Evolutionary conservation across 2,797 vertebrate species (phyloP).

Genomic region (Natrix natrix): DNA sequence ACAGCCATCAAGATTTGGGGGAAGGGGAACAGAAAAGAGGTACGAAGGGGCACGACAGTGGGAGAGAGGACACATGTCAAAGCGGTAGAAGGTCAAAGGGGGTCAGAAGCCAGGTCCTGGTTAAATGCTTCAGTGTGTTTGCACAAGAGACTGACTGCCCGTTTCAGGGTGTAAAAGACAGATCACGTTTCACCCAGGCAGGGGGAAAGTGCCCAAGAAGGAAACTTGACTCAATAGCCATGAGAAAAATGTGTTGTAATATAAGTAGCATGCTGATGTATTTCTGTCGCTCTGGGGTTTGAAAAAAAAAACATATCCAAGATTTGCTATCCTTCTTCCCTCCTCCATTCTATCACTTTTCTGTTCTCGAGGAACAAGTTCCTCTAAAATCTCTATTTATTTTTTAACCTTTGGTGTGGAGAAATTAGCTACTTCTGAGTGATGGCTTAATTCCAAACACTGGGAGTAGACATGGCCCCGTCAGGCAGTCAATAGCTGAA

Average conservation of each 20-base stretch:
- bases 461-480: neutral
- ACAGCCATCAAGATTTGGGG: neutral
- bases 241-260: conserved; percentile 23
- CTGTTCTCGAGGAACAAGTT: neutral
- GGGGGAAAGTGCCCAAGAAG: neutral
- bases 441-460: conserved; percentile 5
- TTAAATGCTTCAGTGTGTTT: conserved; percentile 67
- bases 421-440: neutral
- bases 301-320: neutral
- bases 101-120: conserved; percentile 55
- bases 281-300: neutral
- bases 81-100: conserved; percentile 47
- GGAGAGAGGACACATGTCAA: conserved; percentile 26
- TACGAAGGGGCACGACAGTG: neutral
- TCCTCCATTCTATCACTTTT: neutral
- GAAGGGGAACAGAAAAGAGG: neutral
- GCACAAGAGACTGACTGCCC: conserved; percentile 45
- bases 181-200: conserved; percentile 58
- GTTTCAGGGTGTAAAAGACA: conserved; percentile 50
- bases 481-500: neutral
- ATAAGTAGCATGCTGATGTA: neutral
- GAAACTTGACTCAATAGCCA: neutral
- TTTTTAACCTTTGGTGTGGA: neutral
- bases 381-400: conserved; percentile 3
- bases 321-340: neutral